Evolutionary conservation across 2,797 vertebrate species (phyloP), one percentile per base, ranked within the genome.

Genomic region (Menidia menidia): DNA sequence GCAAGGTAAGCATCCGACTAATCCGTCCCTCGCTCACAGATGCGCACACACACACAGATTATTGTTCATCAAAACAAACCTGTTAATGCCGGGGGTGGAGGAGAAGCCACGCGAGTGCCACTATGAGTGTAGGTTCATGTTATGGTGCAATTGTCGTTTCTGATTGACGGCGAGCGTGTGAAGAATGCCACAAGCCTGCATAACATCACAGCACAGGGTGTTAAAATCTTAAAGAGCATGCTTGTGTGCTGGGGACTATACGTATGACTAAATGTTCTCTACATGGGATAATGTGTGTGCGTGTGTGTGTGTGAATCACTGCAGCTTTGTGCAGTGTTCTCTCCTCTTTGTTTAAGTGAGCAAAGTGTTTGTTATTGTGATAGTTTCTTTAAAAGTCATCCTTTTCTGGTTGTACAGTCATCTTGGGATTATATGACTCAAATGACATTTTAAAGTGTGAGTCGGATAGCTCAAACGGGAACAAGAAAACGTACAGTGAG

Each of bases 1-100:
- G 82, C 97, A 99, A 97, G 97, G 97, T 98, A 96, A 95, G 82
- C 84, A 55, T 5, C 63, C 45, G 4, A 32, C 62, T 77, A 66
- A 81, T 87, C 60, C 43, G 41, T 60, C 31, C 48, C 54, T 35
- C 31, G 52, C 48, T n/a, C 48, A 60, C 50, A 47, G 14, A n/a
- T 13, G 25, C 25, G 50, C 32, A 25, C 33, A 71, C 48, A 59
- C 53, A 67, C 41, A 64, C 62, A 53, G 54, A 64, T 73, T 81
- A 69, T 67, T 73, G 47, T 66, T 80, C 65, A 76, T 79, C 71
- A 78, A 60, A 77, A 74, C 55, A 78, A 67, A 82, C 19, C 71
- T 45, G 0, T 25, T 68, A 69, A 75, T 68, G 57, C 65, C 0
- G 60, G 61, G 72, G 25, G 65, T 55, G 58, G 19, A 76, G 54